A percentile compares a stretch with the other conserved stretches of the same genome.
phyloP scores from a whole-genome alignment of 1,140 invertebrate species.

The Brachionus koreanus region DNA sequence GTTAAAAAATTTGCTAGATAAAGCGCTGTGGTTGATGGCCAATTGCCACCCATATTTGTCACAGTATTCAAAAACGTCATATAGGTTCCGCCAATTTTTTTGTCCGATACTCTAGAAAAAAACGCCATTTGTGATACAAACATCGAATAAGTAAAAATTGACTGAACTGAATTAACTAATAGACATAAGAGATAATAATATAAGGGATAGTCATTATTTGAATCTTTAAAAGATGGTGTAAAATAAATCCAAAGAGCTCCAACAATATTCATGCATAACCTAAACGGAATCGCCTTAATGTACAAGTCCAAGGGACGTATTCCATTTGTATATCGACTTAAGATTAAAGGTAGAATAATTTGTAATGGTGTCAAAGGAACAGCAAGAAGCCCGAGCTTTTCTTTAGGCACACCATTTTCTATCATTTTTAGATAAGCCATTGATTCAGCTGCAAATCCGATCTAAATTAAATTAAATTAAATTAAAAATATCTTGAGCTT shows the following conservation, averaged over 20 bases:
- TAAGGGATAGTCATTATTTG: conserved; percentile 6
- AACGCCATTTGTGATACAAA: conserved; percentile 75
- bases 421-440: conserved; percentile 90
- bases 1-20: conserved; percentile 87
- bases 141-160: conserved; percentile 59
- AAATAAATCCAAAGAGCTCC: conserved; percentile 27
- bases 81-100: conserved; percentile 85
- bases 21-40: conserved; percentile 85
- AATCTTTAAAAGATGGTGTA: conserved; percentile 18
- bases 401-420: conserved; percentile 89
- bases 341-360: conserved; percentile 81
- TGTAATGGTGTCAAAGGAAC: conserved; percentile 89
- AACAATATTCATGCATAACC: conserved; percentile 50
- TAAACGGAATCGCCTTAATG: conserved; percentile 79
- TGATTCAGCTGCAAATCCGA: conserved; percentile 90
- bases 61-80: conserved; percentile 98
- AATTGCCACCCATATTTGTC: conserved; percentile 88
- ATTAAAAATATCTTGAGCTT: conserved; percentile 52
- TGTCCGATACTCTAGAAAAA: conserved; percentile 77
- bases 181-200: conserved; percentile 28
- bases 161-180: not conserved
- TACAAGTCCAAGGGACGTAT: conserved; percentile 81
- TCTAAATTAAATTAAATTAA: too few relatives aligned
- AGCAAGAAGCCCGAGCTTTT: conserved; percentile 79
- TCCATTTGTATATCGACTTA: conserved; percentile 81